phyloP scores from a whole-genome alignment of 2,797 vertebrate species.

The Erithacus rubecula region DNA sequence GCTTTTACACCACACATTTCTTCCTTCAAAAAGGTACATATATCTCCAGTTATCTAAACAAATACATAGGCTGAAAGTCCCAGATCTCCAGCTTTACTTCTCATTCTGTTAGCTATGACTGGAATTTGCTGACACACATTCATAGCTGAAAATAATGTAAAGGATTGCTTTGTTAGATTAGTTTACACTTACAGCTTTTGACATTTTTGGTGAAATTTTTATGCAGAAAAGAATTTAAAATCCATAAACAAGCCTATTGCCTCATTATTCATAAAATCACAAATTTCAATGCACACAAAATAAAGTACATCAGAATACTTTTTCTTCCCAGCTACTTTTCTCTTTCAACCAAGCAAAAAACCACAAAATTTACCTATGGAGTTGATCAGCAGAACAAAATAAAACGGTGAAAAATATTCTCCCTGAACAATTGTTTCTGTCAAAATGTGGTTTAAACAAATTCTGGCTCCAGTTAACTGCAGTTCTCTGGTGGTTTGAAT shows the following conservation, averaged over 20 bases:
- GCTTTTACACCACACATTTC: background rate
- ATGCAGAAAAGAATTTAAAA: background rate
- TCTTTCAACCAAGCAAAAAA: background rate
- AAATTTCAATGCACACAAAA: background rate
- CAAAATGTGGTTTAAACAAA: constrained; percentile 40
- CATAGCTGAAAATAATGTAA: background rate
- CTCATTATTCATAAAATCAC: background rate
- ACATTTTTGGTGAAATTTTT: background rate
- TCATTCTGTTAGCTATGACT: background rate
- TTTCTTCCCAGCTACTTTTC: background rate
- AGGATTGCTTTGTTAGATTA: background rate
- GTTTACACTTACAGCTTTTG: background rate
- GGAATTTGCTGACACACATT: background rate
- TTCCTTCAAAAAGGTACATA: background rate
- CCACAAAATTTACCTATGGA: background rate
- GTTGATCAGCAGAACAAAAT: background rate
- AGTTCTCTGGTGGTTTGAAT: constrained; percentile 34
- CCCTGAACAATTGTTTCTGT: constrained; percentile 8
- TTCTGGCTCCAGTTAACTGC: constrained; percentile 20
- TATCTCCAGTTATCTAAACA: background rate
- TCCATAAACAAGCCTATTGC: background rate
- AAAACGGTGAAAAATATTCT: background rate
- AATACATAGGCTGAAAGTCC: background rate
- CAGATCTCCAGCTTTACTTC: background rate
- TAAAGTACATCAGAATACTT: background rate